Evolutionary conservation across 2,113 vertebrate species (phyloP).

Genomic region (Sardina pilchardus): DNA sequence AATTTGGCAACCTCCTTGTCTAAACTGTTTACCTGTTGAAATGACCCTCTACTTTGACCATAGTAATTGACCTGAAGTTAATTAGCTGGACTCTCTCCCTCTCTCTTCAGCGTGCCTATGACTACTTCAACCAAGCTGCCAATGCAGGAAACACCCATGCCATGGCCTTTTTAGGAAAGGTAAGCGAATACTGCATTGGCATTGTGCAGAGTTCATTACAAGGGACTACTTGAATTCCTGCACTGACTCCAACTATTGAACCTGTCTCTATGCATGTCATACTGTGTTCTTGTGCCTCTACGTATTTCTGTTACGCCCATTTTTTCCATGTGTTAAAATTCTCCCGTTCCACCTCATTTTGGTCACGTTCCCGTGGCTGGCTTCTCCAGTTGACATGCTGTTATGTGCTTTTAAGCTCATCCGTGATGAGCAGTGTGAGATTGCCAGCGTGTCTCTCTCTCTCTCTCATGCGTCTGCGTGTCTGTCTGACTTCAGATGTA

Average conservation of each 20-base stretch:
- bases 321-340: background rate
- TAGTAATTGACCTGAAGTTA: background rate
- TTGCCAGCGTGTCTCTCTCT: background rate
- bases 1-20: background rate
- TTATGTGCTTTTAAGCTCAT: background rate
- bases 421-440: background rate
- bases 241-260: too few relatives aligned
- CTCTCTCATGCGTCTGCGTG: background rate
- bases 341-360: background rate
- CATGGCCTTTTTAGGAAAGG: constrained; percentile 98
- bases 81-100: background rate
- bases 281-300: background rate
- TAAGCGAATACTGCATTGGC: constrained; percentile 29
- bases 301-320: background rate
- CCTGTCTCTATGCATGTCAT: background rate
- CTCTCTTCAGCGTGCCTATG: constrained; percentile 86
- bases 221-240: too few relatives aligned
- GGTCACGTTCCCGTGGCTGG: background rate
- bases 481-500: constrained; percentile 82
- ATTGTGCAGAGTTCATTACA: too few relatives aligned
- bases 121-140: constrained; percentile 97
- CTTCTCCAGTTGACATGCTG: background rate
- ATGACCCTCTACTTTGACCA: background rate
- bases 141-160: constrained; percentile 96
- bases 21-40: background rate